phyloP scores from a whole-genome alignment of 2,113 vertebrate genomes.

The Zapornia atra region DNA sequence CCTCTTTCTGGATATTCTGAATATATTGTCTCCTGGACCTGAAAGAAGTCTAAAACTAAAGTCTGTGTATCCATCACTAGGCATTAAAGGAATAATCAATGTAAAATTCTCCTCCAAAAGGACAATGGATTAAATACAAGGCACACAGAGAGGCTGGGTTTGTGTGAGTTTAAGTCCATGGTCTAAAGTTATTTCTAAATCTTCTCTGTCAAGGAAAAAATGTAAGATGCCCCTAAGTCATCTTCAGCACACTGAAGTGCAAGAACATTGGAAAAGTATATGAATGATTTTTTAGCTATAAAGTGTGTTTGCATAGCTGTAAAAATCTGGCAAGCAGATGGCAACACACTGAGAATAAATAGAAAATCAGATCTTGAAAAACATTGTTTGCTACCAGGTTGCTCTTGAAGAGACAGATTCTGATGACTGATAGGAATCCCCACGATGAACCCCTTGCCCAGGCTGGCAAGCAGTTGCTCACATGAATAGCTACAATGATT shows the following conservation, averaged over 20 bases:
- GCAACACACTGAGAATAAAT: background rate
- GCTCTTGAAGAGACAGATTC: background rate
- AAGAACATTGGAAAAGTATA: background rate
- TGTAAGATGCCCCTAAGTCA: background rate
- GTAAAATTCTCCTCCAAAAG: background rate
- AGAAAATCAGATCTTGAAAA: background rate
- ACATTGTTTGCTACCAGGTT: background rate
- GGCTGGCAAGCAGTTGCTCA: background rate
- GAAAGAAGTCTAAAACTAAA: background rate
- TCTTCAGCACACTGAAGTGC: background rate
- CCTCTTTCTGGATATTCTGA: background rate
- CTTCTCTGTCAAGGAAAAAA: background rate
- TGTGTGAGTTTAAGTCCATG: background rate
- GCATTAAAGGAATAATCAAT: background rate
- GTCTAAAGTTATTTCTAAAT: background rate
- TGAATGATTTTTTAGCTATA: background rate
- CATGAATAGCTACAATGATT: background rate
- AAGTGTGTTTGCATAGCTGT: background rate
- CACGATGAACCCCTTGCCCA: background rate
- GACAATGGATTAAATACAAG: background rate
- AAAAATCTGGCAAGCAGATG: background rate
- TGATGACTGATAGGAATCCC: background rate
- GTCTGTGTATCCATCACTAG: background rate
- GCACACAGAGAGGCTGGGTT: fast-evolving
- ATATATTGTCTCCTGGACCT: background rate